Evolutionary conservation across 1,140 invertebrate species (phyloP).

Genomic region (Nixonia krombeini): DNA sequence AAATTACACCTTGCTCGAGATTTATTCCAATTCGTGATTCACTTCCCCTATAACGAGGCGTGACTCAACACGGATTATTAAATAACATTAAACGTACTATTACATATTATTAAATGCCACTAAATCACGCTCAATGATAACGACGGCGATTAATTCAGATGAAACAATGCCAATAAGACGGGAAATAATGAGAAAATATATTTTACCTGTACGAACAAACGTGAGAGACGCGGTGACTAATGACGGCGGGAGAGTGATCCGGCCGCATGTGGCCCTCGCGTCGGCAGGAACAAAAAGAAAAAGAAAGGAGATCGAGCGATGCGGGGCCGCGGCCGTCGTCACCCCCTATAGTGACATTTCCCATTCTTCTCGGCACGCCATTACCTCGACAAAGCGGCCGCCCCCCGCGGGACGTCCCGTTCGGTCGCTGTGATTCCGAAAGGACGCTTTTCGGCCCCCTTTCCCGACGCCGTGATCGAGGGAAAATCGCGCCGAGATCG

Average conservation of each 20-base stretch:
- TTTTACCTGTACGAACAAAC: background rate
- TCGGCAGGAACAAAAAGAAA: constrained; percentile 62
- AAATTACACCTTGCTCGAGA: background rate
- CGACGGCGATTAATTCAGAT: no score
- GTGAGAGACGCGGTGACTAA: constrained; percentile 54
- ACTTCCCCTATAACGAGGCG: background rate
- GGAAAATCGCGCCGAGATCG: constrained; percentile 20
- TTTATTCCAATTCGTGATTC: background rate
- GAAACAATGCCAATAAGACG: background rate
- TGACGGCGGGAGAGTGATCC: constrained; percentile 62
- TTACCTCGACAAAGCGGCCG: constrained; percentile 68
- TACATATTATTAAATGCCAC: no score
- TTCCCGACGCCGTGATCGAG: constrained; percentile 35
- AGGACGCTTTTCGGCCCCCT: constrained; percentile 28
- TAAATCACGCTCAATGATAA: no score
- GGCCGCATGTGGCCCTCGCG: constrained; percentile 56
- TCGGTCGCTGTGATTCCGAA: constrained; percentile 13
- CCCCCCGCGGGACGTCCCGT: constrained; percentile 64
- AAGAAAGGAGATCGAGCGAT: constrained; percentile 56
- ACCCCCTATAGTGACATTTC: constrained; percentile 72
- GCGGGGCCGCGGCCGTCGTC: constrained; percentile 50
- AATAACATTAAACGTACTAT: background rate
- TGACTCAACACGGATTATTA: no score
- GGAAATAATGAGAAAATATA: background rate
- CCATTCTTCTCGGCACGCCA: constrained; percentile 70